Evolutionary conservation across 1,140 invertebrate genomes (phyloP).

Genomic region (Drosophila punjabiensis): DNA sequence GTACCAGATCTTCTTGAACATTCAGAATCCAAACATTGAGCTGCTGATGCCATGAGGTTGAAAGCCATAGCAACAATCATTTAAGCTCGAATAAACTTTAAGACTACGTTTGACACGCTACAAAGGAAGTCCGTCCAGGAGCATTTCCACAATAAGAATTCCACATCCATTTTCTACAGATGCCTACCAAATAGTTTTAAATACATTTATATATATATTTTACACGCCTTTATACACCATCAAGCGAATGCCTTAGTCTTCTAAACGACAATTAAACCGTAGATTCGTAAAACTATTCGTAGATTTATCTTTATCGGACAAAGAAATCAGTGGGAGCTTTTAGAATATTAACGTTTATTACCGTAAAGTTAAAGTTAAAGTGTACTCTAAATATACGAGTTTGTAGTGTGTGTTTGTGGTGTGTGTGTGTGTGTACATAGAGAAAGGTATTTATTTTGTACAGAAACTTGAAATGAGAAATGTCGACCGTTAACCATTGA

Average conservation of each 20-base stretch:
- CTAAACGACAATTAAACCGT: conserved; percentile 42
- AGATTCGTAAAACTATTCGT: conserved; percentile 31
- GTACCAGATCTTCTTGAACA: conserved; percentile 91
- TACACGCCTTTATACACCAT: conserved; percentile 53
- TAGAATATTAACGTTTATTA: conserved; percentile 73
- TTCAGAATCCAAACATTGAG: conserved; percentile 95
- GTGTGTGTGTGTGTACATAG: conserved; percentile 40
- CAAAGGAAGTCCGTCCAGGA: conserved; percentile 39
- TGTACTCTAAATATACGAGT: conserved; percentile 49
- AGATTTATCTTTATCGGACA: conserved; percentile 13
- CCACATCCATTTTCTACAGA: conserved; percentile 30
- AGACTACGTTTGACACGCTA: conserved; percentile 8
- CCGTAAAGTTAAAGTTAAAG: conserved; percentile 53
- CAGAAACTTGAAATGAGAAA: conserved; percentile 60
- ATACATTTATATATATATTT: conserved; percentile 46
- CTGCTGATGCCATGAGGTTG: conserved; percentile 89
- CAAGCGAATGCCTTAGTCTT: conserved; percentile 49
- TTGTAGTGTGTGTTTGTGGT: conserved; percentile 15
- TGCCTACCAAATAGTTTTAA: conserved; percentile 51
- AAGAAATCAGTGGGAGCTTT: conserved; percentile 16
- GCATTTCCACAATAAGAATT: conserved; percentile 29
- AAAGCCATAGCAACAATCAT: background rate
- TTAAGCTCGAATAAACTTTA: conserved; percentile 32
- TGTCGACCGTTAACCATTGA: conserved; percentile 44
- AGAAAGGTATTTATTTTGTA: conserved; percentile 69